Percentiles rank a stretch among this genome's conserved stretches.
phyloP scores from a whole-genome alignment of 2,113 vertebrate genomes.

The Myiozetetes cayanensis region DNA sequence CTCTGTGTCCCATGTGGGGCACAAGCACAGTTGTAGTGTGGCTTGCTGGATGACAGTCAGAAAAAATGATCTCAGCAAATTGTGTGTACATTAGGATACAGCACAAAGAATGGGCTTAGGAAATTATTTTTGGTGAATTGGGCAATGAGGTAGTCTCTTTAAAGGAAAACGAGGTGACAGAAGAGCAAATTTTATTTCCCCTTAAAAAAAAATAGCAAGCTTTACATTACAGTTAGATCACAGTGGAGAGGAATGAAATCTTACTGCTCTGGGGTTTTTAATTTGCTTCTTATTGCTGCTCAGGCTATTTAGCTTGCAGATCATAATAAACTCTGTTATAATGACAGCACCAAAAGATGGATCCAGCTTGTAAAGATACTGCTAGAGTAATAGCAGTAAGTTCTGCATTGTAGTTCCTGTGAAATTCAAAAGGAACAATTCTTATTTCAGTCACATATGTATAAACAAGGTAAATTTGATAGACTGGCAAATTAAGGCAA shows the following conservation, averaged over 20 bases:
- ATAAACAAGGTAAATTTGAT: background rate
- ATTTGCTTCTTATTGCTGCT: constrained; percentile 61
- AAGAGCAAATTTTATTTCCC: constrained; percentile 55
- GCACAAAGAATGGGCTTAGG: constrained; percentile 32
- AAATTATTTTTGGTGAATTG: constrained; percentile 58
- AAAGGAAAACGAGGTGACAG: constrained; percentile 46
- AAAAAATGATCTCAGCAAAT: constrained; percentile 61
- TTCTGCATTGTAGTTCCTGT: constrained; percentile 16
- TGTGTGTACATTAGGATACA: constrained; percentile 3
- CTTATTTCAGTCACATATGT: background rate
- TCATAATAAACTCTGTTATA: constrained; percentile 52
- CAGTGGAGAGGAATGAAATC: constrained; percentile 35
- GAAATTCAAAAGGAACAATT: background rate
- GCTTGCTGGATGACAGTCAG: constrained; percentile 47
- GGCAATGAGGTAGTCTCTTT: constrained; percentile 46
- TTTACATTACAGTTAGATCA: constrained; percentile 42
- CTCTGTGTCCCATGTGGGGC: constrained; percentile 48
- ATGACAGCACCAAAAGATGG: constrained; percentile 36
- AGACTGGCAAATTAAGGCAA: background rate
- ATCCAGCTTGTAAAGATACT: constrained; percentile 43
- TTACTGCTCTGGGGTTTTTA: constrained; percentile 52
- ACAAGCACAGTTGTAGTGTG: constrained; percentile 32
- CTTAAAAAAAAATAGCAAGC: background rate
- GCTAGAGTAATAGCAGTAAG: background rate
- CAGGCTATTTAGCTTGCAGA: constrained; percentile 59